Conservation (phyloP, 2,113 vertebrate species). For the Ciconia boyciana region DNA sequence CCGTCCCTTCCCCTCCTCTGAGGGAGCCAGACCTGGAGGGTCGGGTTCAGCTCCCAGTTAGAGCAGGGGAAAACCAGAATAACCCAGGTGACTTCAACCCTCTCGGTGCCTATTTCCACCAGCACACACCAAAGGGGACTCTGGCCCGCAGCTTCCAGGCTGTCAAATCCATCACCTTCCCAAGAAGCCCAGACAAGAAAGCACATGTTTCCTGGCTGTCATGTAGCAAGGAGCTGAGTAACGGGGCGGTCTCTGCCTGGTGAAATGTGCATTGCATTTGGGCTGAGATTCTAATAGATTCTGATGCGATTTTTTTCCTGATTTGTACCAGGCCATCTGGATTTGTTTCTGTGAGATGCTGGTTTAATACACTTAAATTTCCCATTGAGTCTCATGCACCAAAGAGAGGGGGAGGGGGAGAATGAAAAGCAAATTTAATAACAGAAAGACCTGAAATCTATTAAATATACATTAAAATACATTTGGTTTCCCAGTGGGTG, state of each 20-base stretch:
- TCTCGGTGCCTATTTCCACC: neutral
- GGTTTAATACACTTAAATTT: slow-evolving; percentile 65
- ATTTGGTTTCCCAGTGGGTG: slow-evolving; percentile 69
- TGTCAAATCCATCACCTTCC: slow-evolving; percentile 26
- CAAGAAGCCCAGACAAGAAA: neutral
- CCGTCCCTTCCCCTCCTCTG: neutral
- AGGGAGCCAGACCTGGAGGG: neutral
- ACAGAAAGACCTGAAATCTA: slow-evolving; percentile 68
- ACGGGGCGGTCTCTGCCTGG: slow-evolving; percentile 32
- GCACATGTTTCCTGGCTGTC: slow-evolving; percentile 51
- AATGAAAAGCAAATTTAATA: slow-evolving; percentile 65
- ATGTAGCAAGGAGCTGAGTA: slow-evolving; percentile 20
- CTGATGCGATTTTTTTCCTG: slow-evolving; percentile 46
- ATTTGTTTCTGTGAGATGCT: slow-evolving; percentile 64
- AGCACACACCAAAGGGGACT: neutral
- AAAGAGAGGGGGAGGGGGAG: slow-evolving; percentile 19
- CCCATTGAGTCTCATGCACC: slow-evolving; percentile 56
- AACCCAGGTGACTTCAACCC: neutral
- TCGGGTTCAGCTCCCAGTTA: fast-evolving
- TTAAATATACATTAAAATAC: slow-evolving; percentile 69
- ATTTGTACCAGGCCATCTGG: slow-evolving; percentile 69
- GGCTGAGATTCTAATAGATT: slow-evolving; percentile 63
- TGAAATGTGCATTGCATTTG: slow-evolving; percentile 47
- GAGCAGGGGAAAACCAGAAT: neutral
- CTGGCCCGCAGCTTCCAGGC: neutral